Evolutionary conservation across 2,113 vertebrate species (phyloP), one percentile per base, ranked within the genome.

Genomic region (Lichenostomus cassidix): DNA sequence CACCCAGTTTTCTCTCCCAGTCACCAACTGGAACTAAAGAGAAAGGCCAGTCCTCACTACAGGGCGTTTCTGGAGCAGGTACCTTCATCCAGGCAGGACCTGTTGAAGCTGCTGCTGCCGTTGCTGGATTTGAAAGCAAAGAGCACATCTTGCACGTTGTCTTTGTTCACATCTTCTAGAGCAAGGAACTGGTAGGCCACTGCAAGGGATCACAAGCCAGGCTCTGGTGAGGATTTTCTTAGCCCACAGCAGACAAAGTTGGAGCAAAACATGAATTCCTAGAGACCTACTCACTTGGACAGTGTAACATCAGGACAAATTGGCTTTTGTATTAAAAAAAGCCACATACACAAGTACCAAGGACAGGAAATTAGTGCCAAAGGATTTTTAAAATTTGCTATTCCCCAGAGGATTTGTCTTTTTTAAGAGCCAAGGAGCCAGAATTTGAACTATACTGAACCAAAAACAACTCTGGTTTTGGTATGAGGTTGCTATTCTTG

Each of bases 121-220:
- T 97, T 96, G 69, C 64, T 59, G 11, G 88, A 96, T 95, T 97
- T 98, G 91, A 99, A 96, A 77, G 98, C 98, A 79, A 99, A 98
- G 83, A 99, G 17, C 35, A 99, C 94, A 41, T 99, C 99, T 87
- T 97, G 98, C 69, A 99, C 98, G 87, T 97, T 98, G 98, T 99
- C 99, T 62, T 80, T 58, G 44, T 97, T 99, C 53, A 97, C 95
- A 46, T 99, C 98, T 78, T 98, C 96, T 67, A 98, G 11, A 9
- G 97, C 97, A 27, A 99, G 95, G 92, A 99, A 99, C 14, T 97
- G 91, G 89, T 98, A 99, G 15, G 98, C 97, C 44, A 94, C 99
- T 99, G 97, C 44, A 63, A 96, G 73, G 92, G 78, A 94, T 15
- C 70, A 78, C 35, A 68, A 71, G 42, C 1, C 59, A 89, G 52